These are phyloP conservation scores for Ptychobarbus kaznakovi DNA, from an alignment of 2,797 vertebrate species.

Conservation along the genomic window DNA sequence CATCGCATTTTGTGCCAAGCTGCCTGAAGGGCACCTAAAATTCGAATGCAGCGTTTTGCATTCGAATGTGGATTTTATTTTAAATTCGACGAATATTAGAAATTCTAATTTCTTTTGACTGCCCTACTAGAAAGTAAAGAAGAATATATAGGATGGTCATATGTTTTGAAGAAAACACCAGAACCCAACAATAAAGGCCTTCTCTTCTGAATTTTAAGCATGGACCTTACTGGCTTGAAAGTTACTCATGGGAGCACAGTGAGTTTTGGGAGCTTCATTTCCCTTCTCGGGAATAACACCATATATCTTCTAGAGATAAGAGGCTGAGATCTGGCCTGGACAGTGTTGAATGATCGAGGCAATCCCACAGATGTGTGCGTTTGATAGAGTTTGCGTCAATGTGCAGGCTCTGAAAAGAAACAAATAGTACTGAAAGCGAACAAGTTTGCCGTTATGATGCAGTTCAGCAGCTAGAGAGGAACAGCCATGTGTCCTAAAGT, in stretches of 20 bases:
- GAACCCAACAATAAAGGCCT: constrained; percentile 4
- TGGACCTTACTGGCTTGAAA: constrained; percentile 42
- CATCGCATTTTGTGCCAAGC: no score
- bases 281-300: constrained; percentile 39
- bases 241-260: constrained; percentile 54
- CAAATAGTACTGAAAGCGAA: constrained; percentile 51
- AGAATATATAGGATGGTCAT: neutral
- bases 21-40: no score
- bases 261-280: constrained; percentile 56
- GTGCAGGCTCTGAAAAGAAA: constrained; percentile 53
- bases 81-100: no score
- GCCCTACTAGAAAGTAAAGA: no score
- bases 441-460: constrained; percentile 32
- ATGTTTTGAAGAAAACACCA: neutral
- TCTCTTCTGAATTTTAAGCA: constrained; percentile 38
- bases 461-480: constrained; percentile 40
- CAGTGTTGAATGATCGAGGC: constrained; percentile 62
- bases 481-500: constrained; percentile 35
- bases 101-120: no score
- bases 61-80: no score
- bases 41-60: no score
- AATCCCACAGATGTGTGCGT: constrained; percentile 57
- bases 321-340: constrained; percentile 50
- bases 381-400: constrained; percentile 58
- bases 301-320: constrained; percentile 62